phyloP scores from a whole-genome alignment of 1,140 invertebrate species.

The Eulimnadia texana region DNA sequence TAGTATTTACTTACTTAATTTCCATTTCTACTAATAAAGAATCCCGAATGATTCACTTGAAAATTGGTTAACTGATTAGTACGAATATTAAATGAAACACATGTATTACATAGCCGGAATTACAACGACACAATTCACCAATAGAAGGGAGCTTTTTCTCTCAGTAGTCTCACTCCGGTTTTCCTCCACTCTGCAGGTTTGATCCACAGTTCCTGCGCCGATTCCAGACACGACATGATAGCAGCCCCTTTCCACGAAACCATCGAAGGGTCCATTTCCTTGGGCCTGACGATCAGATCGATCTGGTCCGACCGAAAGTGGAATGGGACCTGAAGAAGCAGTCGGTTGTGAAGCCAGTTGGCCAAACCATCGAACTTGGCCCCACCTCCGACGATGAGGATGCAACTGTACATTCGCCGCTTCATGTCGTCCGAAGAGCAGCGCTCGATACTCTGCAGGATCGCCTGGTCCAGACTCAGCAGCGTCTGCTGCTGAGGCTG shows the following conservation, averaged over 20 bases:
- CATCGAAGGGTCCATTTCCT: constrained; percentile 79
- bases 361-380: constrained; percentile 74
- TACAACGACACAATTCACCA: constrained; percentile 31
- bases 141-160: constrained; percentile 50
- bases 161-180: constrained; percentile 64
- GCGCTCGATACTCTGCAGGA: constrained; percentile 78
- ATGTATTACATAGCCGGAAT: too few relatives aligned
- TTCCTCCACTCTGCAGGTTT: constrained; percentile 68
- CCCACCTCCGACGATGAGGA: constrained; percentile 79
- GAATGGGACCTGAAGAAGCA: constrained; percentile 45
- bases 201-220: constrained; percentile 87
- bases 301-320: constrained; percentile 43
- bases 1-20: too few relatives aligned
- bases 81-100: too few relatives aligned
- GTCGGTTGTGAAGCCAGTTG: constrained; percentile 73
- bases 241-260: constrained; percentile 88
- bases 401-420: constrained; percentile 84
- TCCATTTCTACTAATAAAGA: too few relatives aligned
- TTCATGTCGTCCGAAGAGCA: constrained; percentile 79
- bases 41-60: too few relatives aligned
- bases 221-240: constrained; percentile 80
- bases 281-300: constrained; percentile 64
- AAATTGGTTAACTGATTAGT: too few relatives aligned
- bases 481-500: constrained; percentile 42
- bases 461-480: constrained; percentile 73